A percentile compares a stretch with the other conserved stretches of the same genome.
Conservation (phyloP, 2,888 invertebrate genomes). For the Belgica antarctica region DNA sequence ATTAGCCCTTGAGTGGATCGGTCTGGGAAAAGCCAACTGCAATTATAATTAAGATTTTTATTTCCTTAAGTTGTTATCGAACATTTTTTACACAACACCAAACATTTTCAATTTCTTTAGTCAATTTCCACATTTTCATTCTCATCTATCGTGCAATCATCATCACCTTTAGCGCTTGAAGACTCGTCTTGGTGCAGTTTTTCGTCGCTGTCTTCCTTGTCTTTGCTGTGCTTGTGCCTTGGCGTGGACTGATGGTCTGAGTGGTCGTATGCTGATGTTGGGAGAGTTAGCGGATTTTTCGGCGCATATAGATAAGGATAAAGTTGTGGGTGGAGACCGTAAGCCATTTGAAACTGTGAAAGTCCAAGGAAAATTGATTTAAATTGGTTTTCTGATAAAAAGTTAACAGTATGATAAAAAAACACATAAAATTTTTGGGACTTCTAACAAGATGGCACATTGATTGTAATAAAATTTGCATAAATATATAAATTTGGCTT, state of each 20-base stretch:
- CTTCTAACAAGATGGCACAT: no score
- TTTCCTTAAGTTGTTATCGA: slow-evolving; percentile 16
- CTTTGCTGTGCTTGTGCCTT: slow-evolving; percentile 44
- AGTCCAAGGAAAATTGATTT: no score
- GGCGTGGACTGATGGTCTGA: slow-evolving; percentile 1
- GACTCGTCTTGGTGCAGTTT: slow-evolving; percentile 37
- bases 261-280: slow-evolving; percentile 49
- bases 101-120: slow-evolving; percentile 46
- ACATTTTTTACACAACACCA: neutral
- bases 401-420: no score
- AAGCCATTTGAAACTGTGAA: slow-evolving; percentile 54
- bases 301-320: slow-evolving; percentile 55
- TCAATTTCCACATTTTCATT: slow-evolving; percentile 56
- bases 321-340: slow-evolving; percentile 53
- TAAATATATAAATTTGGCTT: neutral
- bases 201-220: slow-evolving; percentile 45
- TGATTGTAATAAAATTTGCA: neutral
- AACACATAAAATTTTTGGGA: no score
- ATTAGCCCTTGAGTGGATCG: slow-evolving; percentile 2
- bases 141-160: slow-evolving; percentile 49
- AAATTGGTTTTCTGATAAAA: no score
- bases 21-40: neutral
- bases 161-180: slow-evolving; percentile 44
- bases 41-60: neutral
- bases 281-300: slow-evolving; percentile 54